phyloP scores from a whole-genome alignment of 2,888 invertebrate genomes.

The Luperina testacea region DNA sequence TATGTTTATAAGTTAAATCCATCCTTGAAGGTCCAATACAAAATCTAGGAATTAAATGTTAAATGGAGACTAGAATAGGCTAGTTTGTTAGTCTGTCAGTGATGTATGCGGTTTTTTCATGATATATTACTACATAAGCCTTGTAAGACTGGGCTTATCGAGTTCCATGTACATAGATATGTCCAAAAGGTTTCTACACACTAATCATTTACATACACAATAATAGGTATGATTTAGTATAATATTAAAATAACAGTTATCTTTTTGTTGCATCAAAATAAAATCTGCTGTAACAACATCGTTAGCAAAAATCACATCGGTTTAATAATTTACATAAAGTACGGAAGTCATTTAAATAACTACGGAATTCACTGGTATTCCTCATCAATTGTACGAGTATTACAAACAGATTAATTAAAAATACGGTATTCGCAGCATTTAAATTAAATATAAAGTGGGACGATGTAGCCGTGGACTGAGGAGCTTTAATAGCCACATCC shows the following conservation, averaged over 20 bases:
- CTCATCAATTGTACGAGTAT: conserved; percentile 24
- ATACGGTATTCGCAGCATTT: conserved; percentile 36
- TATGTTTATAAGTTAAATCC: not conserved
- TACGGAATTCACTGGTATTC: conserved; percentile 29
- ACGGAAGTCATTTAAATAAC: conserved; percentile 30
- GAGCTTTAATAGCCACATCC: conserved; percentile 66
- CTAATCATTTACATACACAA: not conserved
- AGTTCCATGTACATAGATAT: not conserved
- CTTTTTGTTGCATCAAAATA: not conserved
- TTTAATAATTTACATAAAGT: conserved; percentile 25
- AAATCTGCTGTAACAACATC: conserved; percentile 4
- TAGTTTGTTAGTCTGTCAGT: not conserved
- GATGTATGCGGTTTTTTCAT: not conserved
- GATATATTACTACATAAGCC: not conserved
- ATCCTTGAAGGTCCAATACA: not conserved
- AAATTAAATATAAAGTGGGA: conserved; percentile 54
- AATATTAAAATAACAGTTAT: not conserved
- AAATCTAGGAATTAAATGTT: conserved; percentile 4
- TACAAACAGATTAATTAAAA: conserved; percentile 51
- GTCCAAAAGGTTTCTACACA: not conserved
- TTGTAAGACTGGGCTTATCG: not conserved
- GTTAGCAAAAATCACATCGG: conserved; percentile 30
- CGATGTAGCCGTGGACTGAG: conserved; percentile 40
- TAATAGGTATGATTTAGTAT: not conserved
- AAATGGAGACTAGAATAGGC: not conserved